Evolutionary conservation across 2,797 vertebrate genomes (phyloP).

Genomic region (Cheirogaleus major): DNA sequence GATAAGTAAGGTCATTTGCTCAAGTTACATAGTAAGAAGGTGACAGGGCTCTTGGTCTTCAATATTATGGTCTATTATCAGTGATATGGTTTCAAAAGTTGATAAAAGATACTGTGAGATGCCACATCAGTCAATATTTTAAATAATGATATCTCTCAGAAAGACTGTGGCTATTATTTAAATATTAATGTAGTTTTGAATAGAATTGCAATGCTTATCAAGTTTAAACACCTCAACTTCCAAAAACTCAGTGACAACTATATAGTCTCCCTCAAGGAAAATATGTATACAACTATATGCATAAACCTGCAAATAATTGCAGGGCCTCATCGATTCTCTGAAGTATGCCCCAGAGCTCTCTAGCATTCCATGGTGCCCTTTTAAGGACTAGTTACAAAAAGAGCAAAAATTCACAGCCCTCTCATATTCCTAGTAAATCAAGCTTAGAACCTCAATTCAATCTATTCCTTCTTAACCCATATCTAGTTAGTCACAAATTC

Average conservation of each 20-base stretch:
- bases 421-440: background rate
- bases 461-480: background rate
- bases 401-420: background rate
- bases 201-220: background rate
- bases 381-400: background rate
- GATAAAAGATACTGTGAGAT: background rate
- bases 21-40: background rate
- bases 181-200: background rate
- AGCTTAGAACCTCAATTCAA: background rate
- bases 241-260: background rate
- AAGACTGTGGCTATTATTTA: background rate
- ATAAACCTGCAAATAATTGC: constrained; percentile 11
- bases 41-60: background rate
- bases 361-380: background rate
- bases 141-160: background rate
- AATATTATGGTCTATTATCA: background rate
- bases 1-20: background rate
- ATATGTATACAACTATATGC: background rate
- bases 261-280: background rate
- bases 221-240: background rate
- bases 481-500: background rate
- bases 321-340: background rate
- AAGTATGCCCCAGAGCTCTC: background rate
- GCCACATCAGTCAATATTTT: background rate
- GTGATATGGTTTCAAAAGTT: background rate